Evolutionary conservation across 1,140 invertebrate genomes (phyloP), one percentile per base, ranked within the genome.

Genomic region (Ips typographus): DNA sequence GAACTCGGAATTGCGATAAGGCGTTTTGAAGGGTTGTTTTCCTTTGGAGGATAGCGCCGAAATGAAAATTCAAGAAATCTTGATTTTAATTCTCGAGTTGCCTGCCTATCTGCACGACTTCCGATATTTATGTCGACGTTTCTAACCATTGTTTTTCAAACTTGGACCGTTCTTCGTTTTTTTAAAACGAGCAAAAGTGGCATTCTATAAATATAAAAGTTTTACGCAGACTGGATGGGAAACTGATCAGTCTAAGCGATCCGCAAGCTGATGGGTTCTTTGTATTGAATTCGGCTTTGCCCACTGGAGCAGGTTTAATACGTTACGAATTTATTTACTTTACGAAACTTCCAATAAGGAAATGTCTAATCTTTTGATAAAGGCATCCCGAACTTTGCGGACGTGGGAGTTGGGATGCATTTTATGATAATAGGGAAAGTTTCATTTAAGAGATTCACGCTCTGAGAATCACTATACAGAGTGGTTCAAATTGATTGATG

Each of bases 11-110:
- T 68, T 60, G 57, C 41, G 65, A 68, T 68, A 59, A 68, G 49
- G 40, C 58, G 36, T 68, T 68, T 47, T 47, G 55, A 59, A 68
- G 58, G 47, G 65, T 68, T 68, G 65, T 68, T 68, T 68, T 53
- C 56, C 22, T 55, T 58, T 44, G 2, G 52, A 53, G 51, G 51
- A 55, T 44, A n/a, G 47, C 7, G 37, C 4, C 52, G 55, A n/a
- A 43, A 40, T 42, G 65, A 66, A 58, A 66, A 59, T 41, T 58
- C 55, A 40, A 58, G 56, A 59, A 58, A 68, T 61, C 65, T 66
- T 58, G 55, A 66, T 66, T 56, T 56, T 57, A 58, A 66, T 57
- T 66, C 52, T 65, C 49, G 8, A 55, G 62, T 39, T 55, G 40
- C 44, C 7, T 42, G 8, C 5, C 62, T 56, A 49, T 65, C 62